Percentiles rank a stretch among this genome's conserved stretches.
Conservation (phyloP, 2,797 vertebrate genomes). For the Gambelia wislizenii region DNA sequence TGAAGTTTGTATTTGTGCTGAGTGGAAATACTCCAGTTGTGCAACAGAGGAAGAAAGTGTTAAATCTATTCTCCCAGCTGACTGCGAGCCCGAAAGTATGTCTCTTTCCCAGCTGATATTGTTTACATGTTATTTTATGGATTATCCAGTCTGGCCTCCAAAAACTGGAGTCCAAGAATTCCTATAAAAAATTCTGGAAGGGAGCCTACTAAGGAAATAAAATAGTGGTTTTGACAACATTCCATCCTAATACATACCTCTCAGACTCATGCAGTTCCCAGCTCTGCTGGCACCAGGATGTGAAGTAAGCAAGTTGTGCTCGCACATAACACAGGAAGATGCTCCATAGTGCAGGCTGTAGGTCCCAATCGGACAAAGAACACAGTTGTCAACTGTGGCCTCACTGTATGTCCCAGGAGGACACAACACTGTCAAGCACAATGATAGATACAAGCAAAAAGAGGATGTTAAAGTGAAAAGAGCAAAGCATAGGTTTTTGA, state of each 20-base stretch:
- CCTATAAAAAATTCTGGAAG: background rate
- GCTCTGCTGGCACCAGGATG: slow-evolving; percentile 19
- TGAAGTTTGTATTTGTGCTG: background rate
- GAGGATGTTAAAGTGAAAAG: background rate
- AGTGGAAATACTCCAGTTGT: background rate
- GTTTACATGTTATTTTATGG: background rate
- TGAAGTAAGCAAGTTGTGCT: background rate
- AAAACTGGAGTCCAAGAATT: background rate
- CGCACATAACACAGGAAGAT: background rate
- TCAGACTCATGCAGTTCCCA: background rate
- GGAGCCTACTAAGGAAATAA: background rate
- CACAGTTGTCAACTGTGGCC: slow-evolving; percentile 3
- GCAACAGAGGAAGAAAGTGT: background rate
- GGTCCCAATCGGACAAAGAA: slow-evolving; percentile 7
- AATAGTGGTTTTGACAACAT: background rate
- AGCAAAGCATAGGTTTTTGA: background rate
- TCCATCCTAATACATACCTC: background rate
- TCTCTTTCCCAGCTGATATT: background rate
- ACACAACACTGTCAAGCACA: slow-evolving; percentile 18
- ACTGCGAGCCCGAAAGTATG: background rate
- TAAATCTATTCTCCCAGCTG: background rate
- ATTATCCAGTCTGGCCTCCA: background rate
- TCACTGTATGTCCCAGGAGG: slow-evolving; percentile 32
- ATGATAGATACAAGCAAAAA: slow-evolving; percentile 3
- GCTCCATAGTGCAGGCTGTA: slow-evolving; percentile 7